Evolutionary conservation across 2,888 invertebrate genomes (phyloP).

Genomic region (Acanthococcus lagerstroemiae): DNA sequence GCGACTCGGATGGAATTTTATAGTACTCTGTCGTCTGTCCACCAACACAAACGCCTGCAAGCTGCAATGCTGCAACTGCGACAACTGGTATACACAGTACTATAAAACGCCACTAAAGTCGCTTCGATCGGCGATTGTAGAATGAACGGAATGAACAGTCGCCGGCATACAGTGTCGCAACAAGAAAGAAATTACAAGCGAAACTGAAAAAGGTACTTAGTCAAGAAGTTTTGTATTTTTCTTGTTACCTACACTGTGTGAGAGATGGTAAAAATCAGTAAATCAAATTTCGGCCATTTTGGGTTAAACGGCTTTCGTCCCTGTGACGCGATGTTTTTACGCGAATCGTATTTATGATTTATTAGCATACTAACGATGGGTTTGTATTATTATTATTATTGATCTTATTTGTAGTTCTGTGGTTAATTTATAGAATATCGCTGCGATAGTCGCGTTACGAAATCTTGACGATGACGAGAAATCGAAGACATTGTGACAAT

Average conservation of each 20-base stretch:
- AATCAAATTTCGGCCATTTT: constrained; percentile 29
- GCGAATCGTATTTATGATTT: constrained; percentile 21
- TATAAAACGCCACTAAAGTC: no score
- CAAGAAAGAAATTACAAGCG: no score
- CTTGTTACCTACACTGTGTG: constrained; percentile 10
- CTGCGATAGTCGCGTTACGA: not conserved
- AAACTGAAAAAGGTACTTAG: not conserved
- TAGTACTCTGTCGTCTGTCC: no score
- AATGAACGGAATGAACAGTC: no score
- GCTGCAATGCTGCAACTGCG: no score
- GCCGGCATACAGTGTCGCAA: no score
- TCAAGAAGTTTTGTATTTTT: not conserved
- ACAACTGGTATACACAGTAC: no score
- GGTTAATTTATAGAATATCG: constrained; percentile 8
- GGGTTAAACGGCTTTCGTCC: constrained; percentile 29
- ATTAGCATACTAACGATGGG: constrained; percentile 25
- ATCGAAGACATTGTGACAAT: constrained; percentile 6
- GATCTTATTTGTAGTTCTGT: constrained; percentile 2
- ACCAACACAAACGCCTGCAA: no score
- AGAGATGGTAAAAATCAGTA: constrained; percentile 16
- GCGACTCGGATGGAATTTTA: no score
- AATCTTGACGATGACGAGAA: constrained; percentile 3
- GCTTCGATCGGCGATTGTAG: no score
- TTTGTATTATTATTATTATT: constrained; percentile 21
- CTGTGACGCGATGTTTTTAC: constrained; percentile 28